phyloP scores from a whole-genome alignment of 2,113 vertebrate species.

The Bambusicola thoracicus region DNA sequence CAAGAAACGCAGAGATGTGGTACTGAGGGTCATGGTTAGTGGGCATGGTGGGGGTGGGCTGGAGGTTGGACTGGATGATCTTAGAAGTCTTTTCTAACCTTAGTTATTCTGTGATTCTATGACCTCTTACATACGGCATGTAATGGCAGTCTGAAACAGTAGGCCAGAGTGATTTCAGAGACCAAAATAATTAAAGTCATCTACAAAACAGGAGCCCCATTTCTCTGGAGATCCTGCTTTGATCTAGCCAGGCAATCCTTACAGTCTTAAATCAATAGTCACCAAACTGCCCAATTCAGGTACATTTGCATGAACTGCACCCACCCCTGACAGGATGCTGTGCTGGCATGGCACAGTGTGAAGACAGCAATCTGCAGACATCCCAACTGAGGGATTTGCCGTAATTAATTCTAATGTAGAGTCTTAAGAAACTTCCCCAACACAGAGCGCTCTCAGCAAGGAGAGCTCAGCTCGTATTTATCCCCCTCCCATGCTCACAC shows the following conservation, averaged over 20 bases:
- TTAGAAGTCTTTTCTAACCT: too few relatives aligned
- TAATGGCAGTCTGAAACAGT: not conserved
- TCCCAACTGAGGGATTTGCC: rapidly evolving
- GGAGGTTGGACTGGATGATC: too few relatives aligned
- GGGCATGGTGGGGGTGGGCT: too few relatives aligned
- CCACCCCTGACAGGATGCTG: not conserved
- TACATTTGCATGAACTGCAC: not conserved
- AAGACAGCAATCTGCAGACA: not conserved
- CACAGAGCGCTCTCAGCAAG: not conserved
- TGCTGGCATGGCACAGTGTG: not conserved
- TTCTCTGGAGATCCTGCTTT: not conserved
- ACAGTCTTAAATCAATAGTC: not conserved
- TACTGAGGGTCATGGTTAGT: too few relatives aligned
- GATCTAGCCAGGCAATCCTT: not conserved
- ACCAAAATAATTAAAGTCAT: not conserved
- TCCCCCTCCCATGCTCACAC: not conserved
- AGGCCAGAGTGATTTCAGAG: not conserved
- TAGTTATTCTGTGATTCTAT: too few relatives aligned
- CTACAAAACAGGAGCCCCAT: not conserved
- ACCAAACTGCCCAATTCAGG: not conserved
- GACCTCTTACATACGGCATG: not conserved
- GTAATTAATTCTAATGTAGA: not conserved
- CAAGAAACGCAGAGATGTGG: too few relatives aligned
- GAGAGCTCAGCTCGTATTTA: not conserved
- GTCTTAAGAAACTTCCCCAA: not conserved